phyloP scores from a whole-genome alignment of 2,888 invertebrate species.

The Cerastis leucographa region DNA sequence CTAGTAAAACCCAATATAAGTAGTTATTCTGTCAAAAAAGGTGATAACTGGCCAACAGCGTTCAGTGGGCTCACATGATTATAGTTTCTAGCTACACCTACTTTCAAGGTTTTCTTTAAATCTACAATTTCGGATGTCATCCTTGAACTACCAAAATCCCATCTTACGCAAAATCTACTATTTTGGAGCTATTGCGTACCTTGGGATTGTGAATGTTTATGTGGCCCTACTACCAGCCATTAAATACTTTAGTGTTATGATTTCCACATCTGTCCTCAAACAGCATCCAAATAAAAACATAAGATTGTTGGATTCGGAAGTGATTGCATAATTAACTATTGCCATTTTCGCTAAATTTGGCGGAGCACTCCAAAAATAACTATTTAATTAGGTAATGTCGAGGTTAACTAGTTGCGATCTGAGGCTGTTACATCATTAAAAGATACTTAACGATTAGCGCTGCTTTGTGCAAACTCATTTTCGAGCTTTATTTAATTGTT shows the following conservation, averaged over 20 bases:
- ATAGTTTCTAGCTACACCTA: background rate
- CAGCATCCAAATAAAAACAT: slow-evolving; percentile 8
- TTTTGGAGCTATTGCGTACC: background rate
- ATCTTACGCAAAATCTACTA: background rate
- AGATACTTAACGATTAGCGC: background rate
- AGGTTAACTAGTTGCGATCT: slow-evolving; percentile 34
- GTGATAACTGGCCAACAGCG: background rate
- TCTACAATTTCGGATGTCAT: background rate
- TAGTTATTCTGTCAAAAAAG: background rate
- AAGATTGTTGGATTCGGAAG: slow-evolving; percentile 6
- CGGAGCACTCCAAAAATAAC: slow-evolving; percentile 11
- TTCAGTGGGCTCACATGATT: background rate
- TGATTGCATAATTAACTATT: slow-evolving; percentile 20
- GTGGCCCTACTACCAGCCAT: slow-evolving; percentile 4
- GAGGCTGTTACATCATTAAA: slow-evolving; percentile 18
- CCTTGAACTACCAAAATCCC: slow-evolving; percentile 1
- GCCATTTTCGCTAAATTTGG: slow-evolving; percentile 10
- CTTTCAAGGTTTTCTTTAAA: background rate
- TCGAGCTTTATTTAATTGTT: background rate
- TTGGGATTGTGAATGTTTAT: slow-evolving; percentile 10
- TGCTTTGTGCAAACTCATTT: background rate
- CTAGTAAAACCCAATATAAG: background rate
- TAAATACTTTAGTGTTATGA: background rate
- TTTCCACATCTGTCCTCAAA: slow-evolving; percentile 16
- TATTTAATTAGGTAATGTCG: slow-evolving; percentile 29